These are phyloP conservation scores for Ctenicera cuprea DNA, from an alignment of 2,888 invertebrate genomes.

Conservation along the genomic window DNA sequence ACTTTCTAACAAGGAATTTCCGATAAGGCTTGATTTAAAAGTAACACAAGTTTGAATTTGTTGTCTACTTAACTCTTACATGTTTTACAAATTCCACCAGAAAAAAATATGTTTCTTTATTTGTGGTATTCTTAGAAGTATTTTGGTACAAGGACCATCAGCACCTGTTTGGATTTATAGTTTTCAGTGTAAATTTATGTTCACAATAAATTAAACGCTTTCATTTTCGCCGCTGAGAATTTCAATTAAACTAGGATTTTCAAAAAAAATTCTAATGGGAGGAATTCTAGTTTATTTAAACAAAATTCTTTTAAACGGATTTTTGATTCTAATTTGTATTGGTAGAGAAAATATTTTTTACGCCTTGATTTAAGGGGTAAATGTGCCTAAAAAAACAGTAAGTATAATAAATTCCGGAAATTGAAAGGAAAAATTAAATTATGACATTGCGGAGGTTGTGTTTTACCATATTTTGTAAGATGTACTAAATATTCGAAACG, in stretches of 20 bases:
- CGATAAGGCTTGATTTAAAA: not conserved
- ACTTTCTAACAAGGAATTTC: not conserved
- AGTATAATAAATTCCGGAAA: no score
- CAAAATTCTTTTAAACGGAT: no score
- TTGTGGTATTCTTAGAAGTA: not conserved
- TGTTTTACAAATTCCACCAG: not conserved
- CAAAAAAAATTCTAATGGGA: no score
- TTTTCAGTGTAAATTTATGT: not conserved
- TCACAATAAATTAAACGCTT: constrained; percentile 14
- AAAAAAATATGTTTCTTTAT: not conserved
- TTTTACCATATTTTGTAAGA: not conserved
- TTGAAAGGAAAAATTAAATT: not conserved
- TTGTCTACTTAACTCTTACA: not conserved
- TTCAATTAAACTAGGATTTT: not conserved
- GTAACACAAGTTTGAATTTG: not conserved
- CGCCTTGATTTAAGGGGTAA: no score
- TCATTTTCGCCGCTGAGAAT: constrained; percentile 6
- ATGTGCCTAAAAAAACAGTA: no score
- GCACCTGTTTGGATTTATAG: constrained; percentile 8
- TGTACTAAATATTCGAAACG: constrained; percentile 18
- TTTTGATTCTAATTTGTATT: no score
- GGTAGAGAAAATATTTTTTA: no score
- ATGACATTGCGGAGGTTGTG: not conserved
- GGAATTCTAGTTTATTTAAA: no score
- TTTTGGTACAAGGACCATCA: constrained; percentile 3